Evolutionary conservation across 2,888 invertebrate species (phyloP), one percentile per base, ranked within the genome.

Genomic region (Sarcophaga rosellei): DNA sequence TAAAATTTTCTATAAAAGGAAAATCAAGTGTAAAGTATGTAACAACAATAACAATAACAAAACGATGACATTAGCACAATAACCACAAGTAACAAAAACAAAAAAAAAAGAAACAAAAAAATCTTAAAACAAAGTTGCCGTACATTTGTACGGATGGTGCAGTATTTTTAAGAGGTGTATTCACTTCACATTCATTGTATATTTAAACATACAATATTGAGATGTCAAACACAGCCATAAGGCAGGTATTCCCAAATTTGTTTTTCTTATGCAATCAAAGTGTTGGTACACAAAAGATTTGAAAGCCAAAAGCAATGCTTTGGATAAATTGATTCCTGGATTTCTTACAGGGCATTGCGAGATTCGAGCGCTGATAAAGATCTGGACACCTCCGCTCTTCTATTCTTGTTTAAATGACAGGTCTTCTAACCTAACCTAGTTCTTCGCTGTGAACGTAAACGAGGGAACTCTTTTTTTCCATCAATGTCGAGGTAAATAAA

Each of bases 1-100:
- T 78, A 74, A 35, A 65, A 59, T 69, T 77, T 74, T 76, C 85
- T 74, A 81, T 81, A 78, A 81, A 85, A 81, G 85, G 81, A 77
- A 81, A 85, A 85, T 81, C 85, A 81, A 85, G 81, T 81, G 81
- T 77, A 69, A 85, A 77, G 62, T 77, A 53, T 66, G 17, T 69
- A 76, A 59, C 59, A 61, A 68, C 47, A 75, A 84, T 44, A 65
- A 83, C 45, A 69, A 81, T 66, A 21, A 69, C 63, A 61, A 23
- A 45, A 65, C 59, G 61, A 66, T 45, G 72, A 53, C 53, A 53
- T 53, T 53, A 53, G 35, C 35, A 53, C 53, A 53, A 53, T 53
- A 53, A 53, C 53, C 53, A 53, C 53, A 53, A 53, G 10, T 53
- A 53, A 47, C 47, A 47, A 47, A 15, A 47, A 47, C 4, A 10